phyloP scores from a whole-genome alignment of 2,888 invertebrate species.

The Hydropsyche betteni region DNA sequence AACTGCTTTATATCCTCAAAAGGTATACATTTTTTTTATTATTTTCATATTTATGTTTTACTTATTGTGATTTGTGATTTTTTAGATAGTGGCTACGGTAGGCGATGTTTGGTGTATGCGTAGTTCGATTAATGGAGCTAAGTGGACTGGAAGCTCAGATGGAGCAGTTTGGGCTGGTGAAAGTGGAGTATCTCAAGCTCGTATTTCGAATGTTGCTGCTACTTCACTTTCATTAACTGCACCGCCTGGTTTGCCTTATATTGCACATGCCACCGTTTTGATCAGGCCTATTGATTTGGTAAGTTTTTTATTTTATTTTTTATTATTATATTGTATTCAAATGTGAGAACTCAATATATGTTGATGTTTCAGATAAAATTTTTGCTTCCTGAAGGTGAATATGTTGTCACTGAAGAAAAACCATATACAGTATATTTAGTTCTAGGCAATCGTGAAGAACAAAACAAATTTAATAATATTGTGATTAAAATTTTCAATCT shows the following conservation, averaged over 20 bases:
- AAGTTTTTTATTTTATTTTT: neutral
- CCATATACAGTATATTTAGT: constrained; percentile 42
- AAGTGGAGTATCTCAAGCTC: constrained; percentile 42
- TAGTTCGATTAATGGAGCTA: constrained; percentile 34
- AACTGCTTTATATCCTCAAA: constrained; percentile 45
- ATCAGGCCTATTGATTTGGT: constrained; percentile 46
- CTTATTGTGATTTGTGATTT: neutral
- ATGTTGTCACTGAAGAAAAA: constrained; percentile 47
- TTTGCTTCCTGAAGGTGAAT: constrained; percentile 30
- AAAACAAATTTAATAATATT: constrained; percentile 46
- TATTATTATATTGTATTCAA: neutral
- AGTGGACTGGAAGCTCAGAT: constrained; percentile 33
- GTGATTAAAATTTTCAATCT: constrained; percentile 36
- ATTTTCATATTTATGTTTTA: neutral
- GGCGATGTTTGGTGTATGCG: constrained; percentile 50
- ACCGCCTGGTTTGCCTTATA: constrained; percentile 29
- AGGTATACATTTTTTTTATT: constrained; percentile 39
- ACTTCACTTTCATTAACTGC: constrained; percentile 35
- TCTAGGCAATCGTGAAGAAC: constrained; percentile 45
- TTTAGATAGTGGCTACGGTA: constrained; percentile 47
- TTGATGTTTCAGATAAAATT: constrained; percentile 44
- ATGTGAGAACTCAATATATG: neutral
- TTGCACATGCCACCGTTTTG: constrained; percentile 38
- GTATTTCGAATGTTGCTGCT: constrained; percentile 43
- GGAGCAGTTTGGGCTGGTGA: constrained; percentile 42